Evolutionary conservation across 2,888 invertebrate genomes (phyloP), one percentile per base, ranked within the genome.

Genomic region (Druceiella hillmani): DNA sequence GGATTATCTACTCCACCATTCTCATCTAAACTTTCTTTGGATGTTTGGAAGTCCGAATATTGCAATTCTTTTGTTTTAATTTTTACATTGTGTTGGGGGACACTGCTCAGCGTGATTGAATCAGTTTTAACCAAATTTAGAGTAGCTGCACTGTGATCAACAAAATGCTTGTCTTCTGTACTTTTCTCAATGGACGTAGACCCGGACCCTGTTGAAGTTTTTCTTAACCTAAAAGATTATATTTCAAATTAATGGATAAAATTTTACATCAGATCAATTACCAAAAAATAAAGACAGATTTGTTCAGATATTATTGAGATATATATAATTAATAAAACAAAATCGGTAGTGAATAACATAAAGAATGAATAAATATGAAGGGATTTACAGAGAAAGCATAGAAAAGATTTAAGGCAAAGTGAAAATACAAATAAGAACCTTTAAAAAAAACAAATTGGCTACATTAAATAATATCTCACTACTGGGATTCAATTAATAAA

Each of bases 1-100:
- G n/a, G n/a, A n/a, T n/a, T n/a, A n/a, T n/a, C n/a, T 24, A 30
- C 10, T 9, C 34, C 36, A 15, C 43, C 40, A 2, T 62, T 60
- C 11, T 67, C 64, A 25, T 60, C 61, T 32, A 41, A 41, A 36
- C 57, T 59, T 12, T 66, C 66, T 28, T 40, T 38, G 16, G 13
- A 39, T 26, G 27, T 15, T 25, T 24, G n/a, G 12, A 40, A 44
- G 12, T 36, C 39, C 16, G 28, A 28, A n/a, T 31, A 33, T 12
- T 63, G 50, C 17, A 63, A 55, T 14, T 29, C 33, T 20, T 38
- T 28, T 38, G 12, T 37, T 40, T 20, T 40, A 47, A 45, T 47
- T 52, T 46, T 59, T 56, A 61, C 60, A 55, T 62, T 63, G 53
- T 73, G 75, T 52, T 74, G 75, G 17, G 66, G 64, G 39, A 68